These are phyloP conservation scores for Hepsetus odoe DNA, from an alignment of 2,113 vertebrate species.

Conservation along the genomic window DNA sequence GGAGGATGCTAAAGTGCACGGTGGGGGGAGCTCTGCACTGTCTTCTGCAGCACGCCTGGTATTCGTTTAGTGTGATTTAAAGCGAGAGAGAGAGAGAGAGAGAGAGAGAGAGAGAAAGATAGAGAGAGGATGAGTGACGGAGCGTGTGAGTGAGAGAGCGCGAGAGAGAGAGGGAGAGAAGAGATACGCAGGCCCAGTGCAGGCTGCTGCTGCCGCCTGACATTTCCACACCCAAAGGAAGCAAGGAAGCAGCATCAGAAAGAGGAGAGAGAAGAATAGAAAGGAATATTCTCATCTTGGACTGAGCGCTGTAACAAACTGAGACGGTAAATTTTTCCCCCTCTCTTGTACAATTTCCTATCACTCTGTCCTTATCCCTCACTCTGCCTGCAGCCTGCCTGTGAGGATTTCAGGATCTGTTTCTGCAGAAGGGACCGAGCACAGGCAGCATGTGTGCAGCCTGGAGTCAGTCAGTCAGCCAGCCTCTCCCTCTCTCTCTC, in stretches of 20 bases:
- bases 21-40: conserved; percentile 44
- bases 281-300: conserved; percentile 27
- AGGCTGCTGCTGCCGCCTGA: conserved; percentile 37
- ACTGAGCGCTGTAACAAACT: conserved; percentile 30
- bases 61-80: conserved; percentile 6
- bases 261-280: conserved; percentile 6
- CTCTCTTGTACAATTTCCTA: conserved; percentile 5
- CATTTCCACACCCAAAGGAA: conserved; percentile 56
- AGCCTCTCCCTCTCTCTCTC: conserved; percentile 7
- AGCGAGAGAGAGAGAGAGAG: conserved; percentile 24
- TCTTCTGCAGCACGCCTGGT: conserved; percentile 45
- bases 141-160: background rate
- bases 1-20: conserved; percentile 50
- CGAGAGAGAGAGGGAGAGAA: conserved; percentile 38
- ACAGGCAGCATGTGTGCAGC: conserved; percentile 26
- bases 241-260: conserved; percentile 30
- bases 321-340: conserved; percentile 46
- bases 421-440: conserved; percentile 39
- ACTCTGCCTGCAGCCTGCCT: conserved; percentile 35
- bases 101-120: conserved; percentile 9
- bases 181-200: conserved; percentile 49
- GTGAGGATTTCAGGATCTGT: conserved; percentile 37
- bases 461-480: conserved; percentile 19
- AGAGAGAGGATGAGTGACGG: conserved; percentile 18
- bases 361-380: conserved; percentile 3